These are phyloP conservation scores for Danionella cerebrum DNA, from an alignment of 2,113 vertebrate genomes.

Conservation along the genomic window DNA sequence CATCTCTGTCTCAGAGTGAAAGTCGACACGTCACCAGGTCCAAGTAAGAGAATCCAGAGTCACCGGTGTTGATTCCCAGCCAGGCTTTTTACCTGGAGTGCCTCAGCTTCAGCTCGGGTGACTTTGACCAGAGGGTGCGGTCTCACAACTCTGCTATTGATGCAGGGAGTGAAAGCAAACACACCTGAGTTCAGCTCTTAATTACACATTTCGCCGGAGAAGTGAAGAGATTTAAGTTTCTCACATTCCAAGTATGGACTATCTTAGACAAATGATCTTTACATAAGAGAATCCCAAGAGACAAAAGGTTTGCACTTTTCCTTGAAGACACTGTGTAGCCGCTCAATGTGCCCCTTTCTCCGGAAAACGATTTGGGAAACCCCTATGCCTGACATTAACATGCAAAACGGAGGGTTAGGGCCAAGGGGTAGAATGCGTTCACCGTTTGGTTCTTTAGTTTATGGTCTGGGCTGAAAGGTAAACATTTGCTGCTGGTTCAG, in stretches of 20 bases:
- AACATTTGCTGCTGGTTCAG: too few relatives aligned
- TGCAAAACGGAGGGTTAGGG: too few relatives aligned
- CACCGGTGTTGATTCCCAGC: too few relatives aligned
- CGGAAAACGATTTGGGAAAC: too few relatives aligned
- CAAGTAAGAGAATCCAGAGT: slow-evolving; percentile 36
- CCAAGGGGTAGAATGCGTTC: too few relatives aligned
- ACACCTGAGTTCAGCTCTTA: slow-evolving; percentile 35
- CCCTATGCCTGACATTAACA: too few relatives aligned
- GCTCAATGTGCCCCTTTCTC: too few relatives aligned
- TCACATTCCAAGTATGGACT: not conserved
- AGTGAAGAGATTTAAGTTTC: slow-evolving; percentile 25
- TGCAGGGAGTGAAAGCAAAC: slow-evolving; percentile 39
- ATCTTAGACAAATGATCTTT: not conserved
- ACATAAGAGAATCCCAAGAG: too few relatives aligned
- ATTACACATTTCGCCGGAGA: slow-evolving; percentile 25
- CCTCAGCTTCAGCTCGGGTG: slow-evolving; percentile 28
- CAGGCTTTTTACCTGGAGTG: slow-evolving; percentile 1
- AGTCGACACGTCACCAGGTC: slow-evolving; percentile 46
- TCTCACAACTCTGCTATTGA: slow-evolving; percentile 10
- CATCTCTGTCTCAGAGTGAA: slow-evolving; percentile 2
- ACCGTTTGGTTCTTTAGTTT: too few relatives aligned
- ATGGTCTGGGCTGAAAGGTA: too few relatives aligned
- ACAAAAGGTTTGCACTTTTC: too few relatives aligned
- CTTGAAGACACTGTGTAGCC: too few relatives aligned
- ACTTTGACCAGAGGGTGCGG: slow-evolving; percentile 61